phyloP scores from a whole-genome alignment of 2,888 invertebrate species.

The Eupithecia centaureata region DNA sequence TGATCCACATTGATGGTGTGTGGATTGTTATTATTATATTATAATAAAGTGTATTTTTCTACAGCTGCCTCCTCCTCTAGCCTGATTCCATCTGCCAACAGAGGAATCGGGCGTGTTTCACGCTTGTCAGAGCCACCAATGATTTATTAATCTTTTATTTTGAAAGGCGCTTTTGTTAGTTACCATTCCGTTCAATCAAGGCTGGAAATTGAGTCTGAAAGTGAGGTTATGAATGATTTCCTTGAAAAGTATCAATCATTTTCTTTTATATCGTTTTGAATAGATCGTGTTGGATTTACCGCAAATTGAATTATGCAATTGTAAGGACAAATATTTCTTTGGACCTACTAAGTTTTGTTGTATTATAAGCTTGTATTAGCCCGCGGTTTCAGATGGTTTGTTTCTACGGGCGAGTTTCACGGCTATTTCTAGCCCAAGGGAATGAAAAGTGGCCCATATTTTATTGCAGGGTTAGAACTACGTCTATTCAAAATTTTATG shows the following conservation, averaged over 20 bases:
- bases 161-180: slow-evolving; percentile 8
- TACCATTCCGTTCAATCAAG: slow-evolving; percentile 8
- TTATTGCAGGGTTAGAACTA: too few relatives aligned
- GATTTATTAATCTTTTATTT: slow-evolving; percentile 38
- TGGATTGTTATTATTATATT: too few relatives aligned
- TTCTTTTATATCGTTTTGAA: neutral
- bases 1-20: too few relatives aligned
- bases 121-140: slow-evolving; percentile 39
- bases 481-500: too few relatives aligned
- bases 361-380: too few relatives aligned
- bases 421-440: too few relatives aligned
- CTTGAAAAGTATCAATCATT: slow-evolving; percentile 10
- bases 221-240: slow-evolving; percentile 8
- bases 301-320: neutral
- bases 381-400: too few relatives aligned
- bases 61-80: neutral
- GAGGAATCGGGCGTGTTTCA: slow-evolving; percentile 35
- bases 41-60: neutral
- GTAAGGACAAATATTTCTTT: too few relatives aligned
- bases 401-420: too few relatives aligned
- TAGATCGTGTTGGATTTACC: neutral
- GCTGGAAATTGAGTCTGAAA: slow-evolving; percentile 2
- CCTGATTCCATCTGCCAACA: slow-evolving; percentile 21
- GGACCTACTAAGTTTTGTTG: too few relatives aligned
- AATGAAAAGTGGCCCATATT: too few relatives aligned